Evolutionary conservation across 2,888 invertebrate genomes (phyloP).

Genomic region (Tholera decimalis): DNA sequence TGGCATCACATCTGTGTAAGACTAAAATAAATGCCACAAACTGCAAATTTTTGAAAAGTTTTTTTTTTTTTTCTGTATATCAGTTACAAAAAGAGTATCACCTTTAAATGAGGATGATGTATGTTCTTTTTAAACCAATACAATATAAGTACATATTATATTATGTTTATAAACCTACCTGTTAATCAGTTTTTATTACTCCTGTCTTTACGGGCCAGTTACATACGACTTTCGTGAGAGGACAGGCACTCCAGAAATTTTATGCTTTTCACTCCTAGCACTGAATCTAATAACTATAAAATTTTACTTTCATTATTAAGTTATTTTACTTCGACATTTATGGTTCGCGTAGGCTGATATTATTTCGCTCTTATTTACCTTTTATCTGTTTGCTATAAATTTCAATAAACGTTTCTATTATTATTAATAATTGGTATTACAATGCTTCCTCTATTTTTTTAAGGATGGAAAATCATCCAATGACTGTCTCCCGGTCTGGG

Average conservation of each 20-base stretch:
- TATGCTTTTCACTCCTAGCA: conserved; percentile 23
- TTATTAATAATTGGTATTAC: neutral
- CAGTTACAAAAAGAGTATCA: too few species aligned
- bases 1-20: too few species aligned
- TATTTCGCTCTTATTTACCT: conserved; percentile 5
- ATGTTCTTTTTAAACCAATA: too few species aligned
- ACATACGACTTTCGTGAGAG: conserved; percentile 1
- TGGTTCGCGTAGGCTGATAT: conserved; percentile 4
- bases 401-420: conserved; percentile 11
- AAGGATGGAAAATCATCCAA: too few species aligned
- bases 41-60: too few species aligned
- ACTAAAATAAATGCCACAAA: too few species aligned
- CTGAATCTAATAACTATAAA: conserved; percentile 39
- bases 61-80: too few species aligned
- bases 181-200: neutral
- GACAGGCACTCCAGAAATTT: conserved; percentile 14
- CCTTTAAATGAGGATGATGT: too few species aligned
- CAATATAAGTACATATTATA: too few species aligned
- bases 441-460: neutral
- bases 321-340: conserved; percentile 37
- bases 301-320: conserved; percentile 23
- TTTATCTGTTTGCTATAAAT: conserved; percentile 31
- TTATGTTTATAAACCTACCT: too few species aligned
- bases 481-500: too few species aligned
- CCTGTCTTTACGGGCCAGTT: neutral